phyloP scores from a whole-genome alignment of 2,797 vertebrate species.

The Amphiprion clarkii region DNA sequence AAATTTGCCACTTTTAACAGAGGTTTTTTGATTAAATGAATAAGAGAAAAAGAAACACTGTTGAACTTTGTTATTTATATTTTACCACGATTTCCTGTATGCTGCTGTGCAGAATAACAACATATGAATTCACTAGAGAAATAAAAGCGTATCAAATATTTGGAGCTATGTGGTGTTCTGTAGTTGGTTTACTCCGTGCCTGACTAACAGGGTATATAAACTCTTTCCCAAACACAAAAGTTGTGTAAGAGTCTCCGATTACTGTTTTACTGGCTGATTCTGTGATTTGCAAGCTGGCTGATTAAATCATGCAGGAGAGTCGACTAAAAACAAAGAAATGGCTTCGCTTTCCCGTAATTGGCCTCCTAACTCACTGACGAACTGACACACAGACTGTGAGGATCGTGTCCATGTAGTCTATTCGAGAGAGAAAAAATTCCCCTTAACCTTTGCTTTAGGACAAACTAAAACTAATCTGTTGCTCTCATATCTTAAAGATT shows the following conservation, averaged over 20 bases:
- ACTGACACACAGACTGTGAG: constrained; percentile 18
- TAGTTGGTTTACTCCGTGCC: constrained; percentile 46
- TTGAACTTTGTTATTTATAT: constrained; percentile 90
- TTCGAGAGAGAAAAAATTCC: constrained; percentile 17
- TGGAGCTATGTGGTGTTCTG: constrained; percentile 70
- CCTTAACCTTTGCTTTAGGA: constrained; percentile 56
- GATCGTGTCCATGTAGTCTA: not conserved
- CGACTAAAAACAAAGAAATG: constrained; percentile 30
- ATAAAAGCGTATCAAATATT: constrained; percentile 86
- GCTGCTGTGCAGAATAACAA: constrained; percentile 88
- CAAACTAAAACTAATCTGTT: constrained; percentile 34
- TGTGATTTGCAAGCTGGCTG: constrained; percentile 21
- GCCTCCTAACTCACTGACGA: constrained; percentile 10
- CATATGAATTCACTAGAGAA: constrained; percentile 87
- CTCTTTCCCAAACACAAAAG: not conserved
- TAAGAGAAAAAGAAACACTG: constrained; percentile 85
- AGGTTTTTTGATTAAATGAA: constrained; percentile 86
- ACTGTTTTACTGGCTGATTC: constrained; percentile 17
- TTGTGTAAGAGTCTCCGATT: constrained; percentile 18
- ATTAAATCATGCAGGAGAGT: constrained; percentile 36
- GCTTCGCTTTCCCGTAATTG: constrained; percentile 18
- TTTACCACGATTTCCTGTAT: constrained; percentile 88
- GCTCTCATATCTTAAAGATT: constrained; percentile 48
- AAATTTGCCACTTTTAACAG: constrained; percentile 85
- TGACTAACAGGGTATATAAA: not conserved